phyloP scores from a whole-genome alignment of 2,113 vertebrate genomes.

The Leptodactylus fuscus region DNA sequence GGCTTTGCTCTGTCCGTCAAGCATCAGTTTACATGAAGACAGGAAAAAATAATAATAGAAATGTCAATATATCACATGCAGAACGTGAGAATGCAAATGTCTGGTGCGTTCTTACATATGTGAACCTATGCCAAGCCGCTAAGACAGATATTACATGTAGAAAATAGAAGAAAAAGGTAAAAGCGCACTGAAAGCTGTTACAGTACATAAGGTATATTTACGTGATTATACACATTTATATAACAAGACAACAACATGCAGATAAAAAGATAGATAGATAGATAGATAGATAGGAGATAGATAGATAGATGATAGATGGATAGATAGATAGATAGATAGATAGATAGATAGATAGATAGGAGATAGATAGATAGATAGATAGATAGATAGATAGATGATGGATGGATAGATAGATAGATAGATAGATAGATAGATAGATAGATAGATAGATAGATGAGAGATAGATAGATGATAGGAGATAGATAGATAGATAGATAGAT shows the following conservation, averaged over 20 bases:
- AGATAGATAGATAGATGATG: neutral
- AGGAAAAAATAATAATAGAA: neutral
- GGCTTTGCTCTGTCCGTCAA: neutral
- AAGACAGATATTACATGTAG: neutral
- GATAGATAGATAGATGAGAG: neutral
- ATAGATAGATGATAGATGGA: neutral
- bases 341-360: neutral
- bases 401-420: neutral
- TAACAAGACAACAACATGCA: neutral
- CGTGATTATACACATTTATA: too few relatives aligned
- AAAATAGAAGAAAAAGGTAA: neutral
- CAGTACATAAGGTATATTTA: too few relatives aligned
- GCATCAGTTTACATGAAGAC: neutral
- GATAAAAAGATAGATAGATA: neutral
- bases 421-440: neutral
- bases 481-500: too few relatives aligned
- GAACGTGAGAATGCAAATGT: neutral
- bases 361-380: neutral
- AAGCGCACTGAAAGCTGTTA: neutral
- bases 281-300: neutral
- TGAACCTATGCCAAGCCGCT: neutral
- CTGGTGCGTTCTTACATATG: neutral
- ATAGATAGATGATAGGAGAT: too few relatives aligned
- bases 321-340: too few relatives aligned
- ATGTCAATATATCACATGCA: neutral